A percentile compares a stretch with the other conserved stretches of the same genome.
phyloP scores from a whole-genome alignment of 2,888 invertebrate genomes.

The Nomada flava region DNA sequence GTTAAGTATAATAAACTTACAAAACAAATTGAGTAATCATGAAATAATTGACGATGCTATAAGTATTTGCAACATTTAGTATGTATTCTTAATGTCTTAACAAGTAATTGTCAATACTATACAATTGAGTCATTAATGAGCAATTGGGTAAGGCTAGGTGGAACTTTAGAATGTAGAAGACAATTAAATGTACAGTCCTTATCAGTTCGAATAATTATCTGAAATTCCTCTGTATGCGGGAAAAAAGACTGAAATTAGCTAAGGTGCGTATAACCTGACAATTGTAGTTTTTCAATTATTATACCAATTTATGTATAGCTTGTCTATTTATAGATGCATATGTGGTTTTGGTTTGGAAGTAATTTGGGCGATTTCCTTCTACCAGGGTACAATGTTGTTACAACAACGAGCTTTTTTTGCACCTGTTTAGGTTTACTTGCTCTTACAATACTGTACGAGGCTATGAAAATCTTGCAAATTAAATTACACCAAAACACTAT shows the following conservation, averaged over 20 bases:
- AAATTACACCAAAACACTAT: constrained; percentile 83
- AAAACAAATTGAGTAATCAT: not conserved
- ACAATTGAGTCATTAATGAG: constrained; percentile 39
- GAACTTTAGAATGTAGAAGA: constrained; percentile 27
- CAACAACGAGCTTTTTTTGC: constrained; percentile 85
- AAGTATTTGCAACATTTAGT: not conserved
- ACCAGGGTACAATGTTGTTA: constrained; percentile 86
- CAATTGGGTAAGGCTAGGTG: constrained; percentile 69
- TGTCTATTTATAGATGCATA: constrained; percentile 85
- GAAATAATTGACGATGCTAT: not conserved
- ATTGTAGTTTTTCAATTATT: not conserved
- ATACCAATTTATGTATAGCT: not conserved
- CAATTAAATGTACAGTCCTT: constrained; percentile 53
- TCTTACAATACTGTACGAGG: constrained; percentile 88
- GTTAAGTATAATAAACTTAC: not conserved
- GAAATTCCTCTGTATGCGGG: constrained; percentile 6
- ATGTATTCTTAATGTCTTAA: constrained; percentile 7
- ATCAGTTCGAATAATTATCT: constrained; percentile 61
- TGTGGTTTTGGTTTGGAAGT: constrained; percentile 89
- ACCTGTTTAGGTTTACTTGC: constrained; percentile 87
- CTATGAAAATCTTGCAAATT: constrained; percentile 84
- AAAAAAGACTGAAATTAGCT: constrained; percentile 1
- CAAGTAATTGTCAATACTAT: constrained; percentile 37
- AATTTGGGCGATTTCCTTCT: constrained; percentile 88
- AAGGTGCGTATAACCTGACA: constrained; percentile 39